phyloP scores from a whole-genome alignment of 2,113 vertebrate species.

The Telmatochromis brachygnathus region DNA sequence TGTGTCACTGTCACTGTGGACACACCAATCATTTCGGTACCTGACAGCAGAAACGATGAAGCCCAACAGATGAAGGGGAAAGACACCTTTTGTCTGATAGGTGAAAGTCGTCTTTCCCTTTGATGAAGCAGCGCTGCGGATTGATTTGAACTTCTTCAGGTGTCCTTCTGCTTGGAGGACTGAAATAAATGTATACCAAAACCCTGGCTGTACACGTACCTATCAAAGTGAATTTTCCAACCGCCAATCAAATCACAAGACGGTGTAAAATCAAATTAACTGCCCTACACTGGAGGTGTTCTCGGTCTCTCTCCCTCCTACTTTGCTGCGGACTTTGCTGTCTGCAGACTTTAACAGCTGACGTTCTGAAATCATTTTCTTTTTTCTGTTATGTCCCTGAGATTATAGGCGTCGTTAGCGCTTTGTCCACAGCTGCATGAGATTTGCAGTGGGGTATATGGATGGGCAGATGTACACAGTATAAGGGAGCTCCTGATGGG shows the following conservation, averaged over 20 bases:
- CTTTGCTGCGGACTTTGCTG: neutral
- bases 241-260: neutral
- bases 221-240: neutral
- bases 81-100: neutral
- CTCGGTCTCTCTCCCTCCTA: neutral
- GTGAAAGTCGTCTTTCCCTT: neutral
- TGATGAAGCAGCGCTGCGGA: neutral
- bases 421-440: neutral
- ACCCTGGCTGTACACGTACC: neutral
- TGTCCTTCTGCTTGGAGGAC: neutral
- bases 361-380: neutral
- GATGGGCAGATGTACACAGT: neutral
- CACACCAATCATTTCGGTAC: neutral
- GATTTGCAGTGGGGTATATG: neutral
- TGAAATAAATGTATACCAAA: neutral
- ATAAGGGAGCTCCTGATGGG: neutral
- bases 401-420: neutral
- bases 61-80: neutral
- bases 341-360: neutral
- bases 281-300: neutral
- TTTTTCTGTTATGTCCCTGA: neutral
- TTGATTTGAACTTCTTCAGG: neutral
- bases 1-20: neutral
- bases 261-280: neutral
- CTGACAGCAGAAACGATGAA: neutral